A percentile compares a stretch with the other conserved stretches of the same genome.
Conservation (phyloP, 2,113 vertebrate species). For the Dasypus novemcinctus region DNA sequence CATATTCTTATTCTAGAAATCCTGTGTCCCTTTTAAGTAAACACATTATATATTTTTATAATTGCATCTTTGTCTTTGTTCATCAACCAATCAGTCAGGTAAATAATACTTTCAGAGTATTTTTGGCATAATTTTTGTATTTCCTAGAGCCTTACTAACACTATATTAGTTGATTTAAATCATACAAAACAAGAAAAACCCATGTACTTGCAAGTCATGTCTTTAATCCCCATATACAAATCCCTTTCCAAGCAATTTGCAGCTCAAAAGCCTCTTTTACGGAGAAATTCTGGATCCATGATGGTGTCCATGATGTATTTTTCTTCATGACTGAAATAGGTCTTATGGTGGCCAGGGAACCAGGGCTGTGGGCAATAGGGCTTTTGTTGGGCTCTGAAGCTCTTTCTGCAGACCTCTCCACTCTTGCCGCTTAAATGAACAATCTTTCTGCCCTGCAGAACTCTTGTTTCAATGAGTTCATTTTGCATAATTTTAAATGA, state of each 20-base stretch:
- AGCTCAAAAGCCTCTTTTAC: neutral
- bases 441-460: neutral
- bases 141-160: neutral
- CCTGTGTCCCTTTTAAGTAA: neutral
- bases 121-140: neutral
- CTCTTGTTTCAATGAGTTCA: constrained; percentile 6
- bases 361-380: neutral
- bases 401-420: neutral
- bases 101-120: neutral
- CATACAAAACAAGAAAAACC: neutral
- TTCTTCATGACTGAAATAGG: neutral
- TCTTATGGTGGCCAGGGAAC: neutral
- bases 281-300: neutral
- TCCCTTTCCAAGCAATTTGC: neutral
- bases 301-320: neutral
- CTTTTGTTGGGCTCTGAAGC: neutral
- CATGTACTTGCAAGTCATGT: neutral
- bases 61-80: neutral
- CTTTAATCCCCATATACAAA: neutral
- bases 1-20: constrained; percentile 6
- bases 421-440: neutral
- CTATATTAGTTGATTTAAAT: neutral
- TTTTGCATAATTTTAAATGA: constrained; percentile 44
- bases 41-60: neutral
- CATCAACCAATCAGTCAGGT: neutral